Base-by-base conservation (phyloP, 2,797 vertebrate species). In the Gymnoscopelus braueri region DNA sequence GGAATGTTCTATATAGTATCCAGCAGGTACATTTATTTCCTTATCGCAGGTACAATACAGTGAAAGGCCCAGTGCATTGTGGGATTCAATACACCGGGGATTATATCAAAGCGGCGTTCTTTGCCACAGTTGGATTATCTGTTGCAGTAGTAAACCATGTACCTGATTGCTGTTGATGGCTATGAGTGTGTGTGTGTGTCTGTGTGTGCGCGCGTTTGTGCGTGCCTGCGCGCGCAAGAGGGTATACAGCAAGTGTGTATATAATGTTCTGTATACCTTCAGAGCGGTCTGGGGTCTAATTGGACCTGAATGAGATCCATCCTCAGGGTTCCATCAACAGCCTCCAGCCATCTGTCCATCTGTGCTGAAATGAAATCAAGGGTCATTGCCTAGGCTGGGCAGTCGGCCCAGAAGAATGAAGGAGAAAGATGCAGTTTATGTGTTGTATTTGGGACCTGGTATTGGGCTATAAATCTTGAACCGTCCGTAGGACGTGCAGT, bases 1-100 rank as follows among this genome's bases (percentile, higher is more conserved):
- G 78, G 76, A 88, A 66, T 70, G 77, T 76, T 80, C 59, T 52
- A 64, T 44, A 65, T 35, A 51, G 85, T 80, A 82, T 90, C 89
- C 79, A 85, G 92, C 90, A 92, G 87, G 84, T 82, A 70, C 67
- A 71, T 83, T 87, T 87, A 91, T 89, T 81, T 90, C 87, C 90
- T 94, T 95, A 92, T 95, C 84, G 80, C 89, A 94, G 90, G 92
- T 93, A 93, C 88, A 93, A 85, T 93, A 93, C 88, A 93, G 84
- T 90, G 86, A 90, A 91, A 92, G 81, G 69, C 9, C 6, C 76
- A 1, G 75, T 90, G 87, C 87, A 86, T 87, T 93, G 82, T 93
- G 88, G 89, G 91, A 91, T 84, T 87, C 81, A 89, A 87, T 77
- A 76, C 83, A 79, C 66, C 73, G 82, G 87, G 86, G 80, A 75